Percentiles rank a stretch among this genome's conserved stretches.
Evolutionary conservation across 2,888 invertebrate species (phyloP).

Genomic region (Aspidiotus destructor): DNA sequence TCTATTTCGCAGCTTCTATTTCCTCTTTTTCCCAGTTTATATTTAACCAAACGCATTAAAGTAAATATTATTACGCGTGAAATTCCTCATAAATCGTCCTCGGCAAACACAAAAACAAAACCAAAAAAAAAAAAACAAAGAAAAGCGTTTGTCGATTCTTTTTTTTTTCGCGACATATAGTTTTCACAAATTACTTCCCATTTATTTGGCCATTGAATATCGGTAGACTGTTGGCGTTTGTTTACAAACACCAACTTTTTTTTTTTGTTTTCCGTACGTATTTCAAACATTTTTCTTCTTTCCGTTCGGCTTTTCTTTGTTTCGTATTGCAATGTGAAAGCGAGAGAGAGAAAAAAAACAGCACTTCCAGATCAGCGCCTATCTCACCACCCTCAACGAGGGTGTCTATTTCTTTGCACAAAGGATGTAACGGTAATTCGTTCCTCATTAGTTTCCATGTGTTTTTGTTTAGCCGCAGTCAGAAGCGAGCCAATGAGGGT

Average conservation of each 20-base stretch:
- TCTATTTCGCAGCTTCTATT: conserved; percentile 9
- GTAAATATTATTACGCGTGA: conserved; percentile 33
- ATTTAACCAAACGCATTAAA: conserved; percentile 30
- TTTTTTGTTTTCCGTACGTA: neutral
- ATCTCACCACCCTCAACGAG: neutral
- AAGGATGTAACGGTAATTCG: neutral
- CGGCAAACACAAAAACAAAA: neutral
- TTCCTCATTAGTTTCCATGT: neutral
- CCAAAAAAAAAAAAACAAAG: neutral
- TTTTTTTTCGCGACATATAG: conserved; percentile 10
- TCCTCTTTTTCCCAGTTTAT: conserved; percentile 6
- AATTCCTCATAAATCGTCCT: conserved; percentile 26
- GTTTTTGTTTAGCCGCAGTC: neutral
- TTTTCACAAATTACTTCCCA: conserved; percentile 29
- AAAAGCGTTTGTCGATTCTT: conserved; percentile 19
- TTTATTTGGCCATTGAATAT: conserved; percentile 9
- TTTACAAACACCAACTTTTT: neutral
- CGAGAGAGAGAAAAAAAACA: too few species aligned
- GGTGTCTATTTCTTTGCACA: conserved; percentile 2
- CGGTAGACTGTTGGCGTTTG: neutral
- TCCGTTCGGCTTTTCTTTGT: neutral
- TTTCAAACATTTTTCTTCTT: neutral
- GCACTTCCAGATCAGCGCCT: too few species aligned
- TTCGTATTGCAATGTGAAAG: too few species aligned
- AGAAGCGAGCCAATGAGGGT: neutral